Conservation (phyloP, 64 coral and sea anemone species). For the Stichodactyla mertensii region DNA sequence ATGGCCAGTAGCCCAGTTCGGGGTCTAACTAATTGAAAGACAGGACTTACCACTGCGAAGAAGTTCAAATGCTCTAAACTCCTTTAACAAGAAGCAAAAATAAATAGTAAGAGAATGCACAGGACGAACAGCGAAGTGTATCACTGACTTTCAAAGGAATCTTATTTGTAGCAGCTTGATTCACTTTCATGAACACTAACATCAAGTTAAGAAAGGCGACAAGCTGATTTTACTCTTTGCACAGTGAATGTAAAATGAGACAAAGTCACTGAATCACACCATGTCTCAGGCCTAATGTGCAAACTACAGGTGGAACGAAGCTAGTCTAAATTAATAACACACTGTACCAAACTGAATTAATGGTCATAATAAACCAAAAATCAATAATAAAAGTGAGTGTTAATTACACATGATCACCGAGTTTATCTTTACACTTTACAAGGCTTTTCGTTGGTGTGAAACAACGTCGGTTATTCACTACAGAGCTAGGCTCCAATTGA, state of each 20-base stretch:
- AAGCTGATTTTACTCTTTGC: background rate
- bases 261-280: background rate
- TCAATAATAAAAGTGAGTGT: too few relatives aligned
- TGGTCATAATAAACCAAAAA: too few relatives aligned
- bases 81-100: slow-evolving; percentile 39
- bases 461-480: too few relatives aligned
- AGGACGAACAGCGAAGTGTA: background rate
- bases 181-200: background rate
- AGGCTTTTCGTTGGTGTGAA: too few relatives aligned
- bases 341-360: too few relatives aligned
- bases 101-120: background rate
- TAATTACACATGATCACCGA: too few relatives aligned
- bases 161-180: slow-evolving; percentile 1
- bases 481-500: too few relatives aligned
- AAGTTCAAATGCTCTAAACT: slow-evolving; percentile 94
- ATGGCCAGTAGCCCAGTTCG: too few relatives aligned
- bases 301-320: background rate
- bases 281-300: slow-evolving; percentile 21
- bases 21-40: background rate
- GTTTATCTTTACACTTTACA: too few relatives aligned
- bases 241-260: slow-evolving; percentile 3
- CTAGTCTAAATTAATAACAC: too few relatives aligned
- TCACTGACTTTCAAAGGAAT: background rate
- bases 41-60: slow-evolving; percentile 77
- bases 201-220: background rate